phyloP scores from a whole-genome alignment of 2,888 invertebrate genomes.

The Augiades crinisus region DNA sequence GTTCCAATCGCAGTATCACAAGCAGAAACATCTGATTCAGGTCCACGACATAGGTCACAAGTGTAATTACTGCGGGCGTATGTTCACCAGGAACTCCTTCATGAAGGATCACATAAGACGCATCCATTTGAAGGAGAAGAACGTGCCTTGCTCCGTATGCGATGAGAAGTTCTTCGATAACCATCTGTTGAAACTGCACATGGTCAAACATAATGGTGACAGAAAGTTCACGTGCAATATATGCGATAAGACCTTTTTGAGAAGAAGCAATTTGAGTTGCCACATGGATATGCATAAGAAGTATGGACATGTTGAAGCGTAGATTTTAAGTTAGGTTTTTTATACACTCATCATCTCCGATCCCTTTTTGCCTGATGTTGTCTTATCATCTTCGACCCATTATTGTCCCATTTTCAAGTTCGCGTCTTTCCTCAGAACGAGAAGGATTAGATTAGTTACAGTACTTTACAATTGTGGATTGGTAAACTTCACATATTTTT shows the following conservation, averaged over 20 bases:
- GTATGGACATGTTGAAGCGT: constrained; percentile 51
- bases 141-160: constrained; percentile 64
- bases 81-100: constrained; percentile 72
- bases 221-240: constrained; percentile 78
- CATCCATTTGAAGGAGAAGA: constrained; percentile 72
- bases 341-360: too few relatives aligned
- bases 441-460: too few relatives aligned
- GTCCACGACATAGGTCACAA: constrained; percentile 70
- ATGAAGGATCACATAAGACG: constrained; percentile 68
- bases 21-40: constrained; percentile 76
- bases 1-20: constrained; percentile 77
- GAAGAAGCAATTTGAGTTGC: constrained; percentile 80
- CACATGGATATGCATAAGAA: constrained; percentile 79
- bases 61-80: constrained; percentile 60
- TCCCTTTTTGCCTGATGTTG: too few relatives aligned
- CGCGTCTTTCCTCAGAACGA: too few relatives aligned
- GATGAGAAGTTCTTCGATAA: constrained; percentile 69
- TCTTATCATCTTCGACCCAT: too few relatives aligned
- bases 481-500: too few relatives aligned
- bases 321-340: not conserved
- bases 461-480: too few relatives aligned
- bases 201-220: constrained; percentile 78
- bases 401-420: too few relatives aligned
- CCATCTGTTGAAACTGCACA: constrained; percentile 65
- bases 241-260: constrained; percentile 80